Percentiles rank a stretch among this genome's conserved stretches.
Evolutionary conservation across 2,113 vertebrate species (phyloP).

Genomic region (Elaphurus davidianus): DNA sequence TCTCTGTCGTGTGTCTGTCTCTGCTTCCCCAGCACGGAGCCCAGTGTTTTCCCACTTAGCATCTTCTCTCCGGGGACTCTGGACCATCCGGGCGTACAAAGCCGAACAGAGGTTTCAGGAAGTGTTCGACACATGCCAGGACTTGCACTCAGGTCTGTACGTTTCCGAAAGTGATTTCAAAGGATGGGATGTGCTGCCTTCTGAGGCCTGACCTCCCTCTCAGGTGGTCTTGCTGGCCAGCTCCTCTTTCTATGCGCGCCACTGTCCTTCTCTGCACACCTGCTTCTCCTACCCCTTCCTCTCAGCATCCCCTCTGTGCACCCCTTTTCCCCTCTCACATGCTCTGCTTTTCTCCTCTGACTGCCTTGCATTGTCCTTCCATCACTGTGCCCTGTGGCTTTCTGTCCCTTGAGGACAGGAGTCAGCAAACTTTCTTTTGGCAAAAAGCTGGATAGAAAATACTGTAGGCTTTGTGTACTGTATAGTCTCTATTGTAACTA

Average conservation of each 20-base stretch:
- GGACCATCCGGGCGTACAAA: constrained; percentile 92
- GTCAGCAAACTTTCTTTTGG: not conserved
- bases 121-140: constrained; percentile 92
- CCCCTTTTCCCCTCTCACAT: fast-evolving
- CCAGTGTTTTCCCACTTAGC: no score
- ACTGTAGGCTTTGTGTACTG: not conserved
- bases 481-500: no score
- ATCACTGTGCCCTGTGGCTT: not conserved
- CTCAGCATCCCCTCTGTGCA: fast-evolving
- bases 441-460: not conserved
- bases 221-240: not conserved
- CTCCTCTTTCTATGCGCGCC: no score
- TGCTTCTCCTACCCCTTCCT: not conserved
- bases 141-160: constrained; percentile 93
- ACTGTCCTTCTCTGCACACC: not conserved
- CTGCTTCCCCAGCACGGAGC: no score
- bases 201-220: not conserved
- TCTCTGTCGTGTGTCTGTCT: constrained; percentile 63
- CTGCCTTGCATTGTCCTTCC: not conserved
- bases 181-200: no score
- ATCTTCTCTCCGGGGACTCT: no score
- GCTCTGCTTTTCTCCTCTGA: fast-evolving
- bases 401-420: not conserved
- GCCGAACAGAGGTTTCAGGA: constrained; percentile 91
- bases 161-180: not conserved